Base-by-base conservation (phyloP, 1,140 invertebrate genomes). In the Philopotamus ludificatus region DNA sequence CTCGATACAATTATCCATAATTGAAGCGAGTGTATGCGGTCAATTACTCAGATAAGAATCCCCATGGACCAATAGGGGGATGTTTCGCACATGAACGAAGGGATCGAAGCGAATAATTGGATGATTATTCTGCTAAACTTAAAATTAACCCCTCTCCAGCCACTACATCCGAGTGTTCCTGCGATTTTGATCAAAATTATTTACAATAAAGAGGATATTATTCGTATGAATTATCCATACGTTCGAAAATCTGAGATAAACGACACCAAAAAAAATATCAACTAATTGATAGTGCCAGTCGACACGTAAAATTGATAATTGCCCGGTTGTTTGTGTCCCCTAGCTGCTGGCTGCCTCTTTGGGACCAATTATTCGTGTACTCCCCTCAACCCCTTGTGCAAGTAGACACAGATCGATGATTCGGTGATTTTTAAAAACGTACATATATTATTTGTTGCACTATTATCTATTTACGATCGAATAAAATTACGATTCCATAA, bases 241-340 rank as follows among this genome's bases (percentile, higher is more conserved):
- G n/a, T n/a, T n/a, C n/a, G n/a, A n/a, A n/a, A n/a, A n/a, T n/a
- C n/a, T n/a, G n/a, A n/a, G n/a, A n/a, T n/a, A n/a, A n/a, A n/a
- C n/a, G n/a, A n/a, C n/a, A n/a, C n/a, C n/a, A n/a, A n/a, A n/a
- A n/a, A n/a, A n/a, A n/a, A n/a, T n/a, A n/a, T n/a, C n/a, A 47
- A 47, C 25, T 47, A 60, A 60, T 60, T 39, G 44, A 23, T 8
- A 22, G 16, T 58, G 21, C 16, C n/a, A 23, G 34, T 44, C 39
- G 57, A 60, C 57, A 60, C 57, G 44, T 60, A 28, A 60, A 60
- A 60, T 60, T 60, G 57, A 60, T 60, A 60, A 60, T 60, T 60
- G 57, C 23, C 23, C 16, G n/a, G 20, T 60, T 60, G 28, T 34
- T 60, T 60, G 57, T 60, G 41, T 21, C 42, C 28, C 57, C 44